phyloP scores from a whole-genome alignment of 2,888 invertebrate genomes.

The Andricus curvator region DNA sequence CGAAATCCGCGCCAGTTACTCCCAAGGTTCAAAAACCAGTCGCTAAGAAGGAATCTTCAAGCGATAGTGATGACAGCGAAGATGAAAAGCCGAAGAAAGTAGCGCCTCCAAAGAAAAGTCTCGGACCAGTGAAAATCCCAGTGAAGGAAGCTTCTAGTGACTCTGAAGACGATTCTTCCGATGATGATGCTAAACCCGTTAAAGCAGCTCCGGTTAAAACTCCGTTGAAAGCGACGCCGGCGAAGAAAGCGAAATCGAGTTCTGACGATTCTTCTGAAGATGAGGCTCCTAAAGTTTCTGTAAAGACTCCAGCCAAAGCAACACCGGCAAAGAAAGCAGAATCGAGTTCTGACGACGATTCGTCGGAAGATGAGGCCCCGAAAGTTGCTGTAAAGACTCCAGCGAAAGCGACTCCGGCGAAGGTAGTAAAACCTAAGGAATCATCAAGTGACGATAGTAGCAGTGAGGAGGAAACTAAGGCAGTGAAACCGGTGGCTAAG shows the following conservation, averaged over 20 bases:
- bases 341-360: conserved; percentile 67
- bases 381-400: conserved; percentile 47
- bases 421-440: conserved; percentile 62
- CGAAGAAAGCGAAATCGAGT: conserved; percentile 57
- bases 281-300: conserved; percentile 54
- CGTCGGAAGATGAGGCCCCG: conserved; percentile 57
- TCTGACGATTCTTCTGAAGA: conserved; percentile 64
- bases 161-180: conserved; percentile 44
- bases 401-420: conserved; percentile 44
- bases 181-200: conserved; percentile 49
- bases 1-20: not conserved
- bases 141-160: conserved; percentile 38
- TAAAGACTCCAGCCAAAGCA: conserved; percentile 25
- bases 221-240: conserved; percentile 44
- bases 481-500: conserved; percentile 7
- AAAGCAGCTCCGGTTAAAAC: conserved; percentile 47
- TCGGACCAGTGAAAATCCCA: conserved; percentile 41
- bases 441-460: conserved; percentile 75
- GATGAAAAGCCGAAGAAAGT: conserved; percentile 64
- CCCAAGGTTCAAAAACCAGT: not conserved
- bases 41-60: conserved; percentile 69
- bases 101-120: conserved; percentile 39
- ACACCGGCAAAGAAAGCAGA: conserved; percentile 48
- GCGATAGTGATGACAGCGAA: conserved; percentile 71
- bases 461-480: conserved; percentile 59